These are phyloP conservation scores for Eilema griseolum DNA, from an alignment of 2,888 invertebrate genomes.

Conservation along the genomic window DNA sequence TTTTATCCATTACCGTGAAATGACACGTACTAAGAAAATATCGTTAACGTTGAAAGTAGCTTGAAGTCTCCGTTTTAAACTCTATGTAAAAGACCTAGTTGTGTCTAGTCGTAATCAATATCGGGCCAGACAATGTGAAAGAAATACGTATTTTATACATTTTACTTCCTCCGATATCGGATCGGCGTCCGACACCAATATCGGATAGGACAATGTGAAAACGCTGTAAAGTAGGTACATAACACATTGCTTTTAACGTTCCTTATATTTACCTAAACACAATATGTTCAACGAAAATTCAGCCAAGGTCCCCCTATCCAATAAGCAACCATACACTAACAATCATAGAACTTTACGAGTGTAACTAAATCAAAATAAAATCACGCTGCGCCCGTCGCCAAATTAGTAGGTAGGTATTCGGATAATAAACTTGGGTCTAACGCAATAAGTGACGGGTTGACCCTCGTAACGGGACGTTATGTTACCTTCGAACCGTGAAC, in stretches of 20 bases:
- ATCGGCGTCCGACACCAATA: too few species aligned
- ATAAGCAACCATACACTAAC: conserved; percentile 29
- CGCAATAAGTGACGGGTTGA: conserved; percentile 78
- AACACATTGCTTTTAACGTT: neutral
- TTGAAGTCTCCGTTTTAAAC: too few species aligned
- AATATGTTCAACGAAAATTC: neutral
- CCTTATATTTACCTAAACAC: conserved; percentile 5
- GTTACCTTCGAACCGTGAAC: conserved; percentile 74
- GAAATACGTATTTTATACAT: too few species aligned
- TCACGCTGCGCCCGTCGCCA: conserved; percentile 60
- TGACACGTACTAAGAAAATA: too few species aligned
- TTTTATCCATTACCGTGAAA: too few species aligned
- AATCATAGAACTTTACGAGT: conserved; percentile 45
- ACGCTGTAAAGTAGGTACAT: too few species aligned
- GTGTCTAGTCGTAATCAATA: too few species aligned
- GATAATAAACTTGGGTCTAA: conserved; percentile 76
- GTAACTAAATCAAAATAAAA: conserved; percentile 69
- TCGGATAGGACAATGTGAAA: too few species aligned
- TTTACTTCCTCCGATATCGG: too few species aligned
- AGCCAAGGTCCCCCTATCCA: conserved; percentile 10
- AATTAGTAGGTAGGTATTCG: conserved; percentile 70
- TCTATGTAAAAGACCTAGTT: too few species aligned
- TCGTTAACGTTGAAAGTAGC: too few species aligned
- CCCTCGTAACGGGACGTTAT: conserved; percentile 79
- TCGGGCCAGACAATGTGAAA: too few species aligned